These are phyloP conservation scores for Upupa epops DNA, from an alignment of 2,113 vertebrate genomes.

Conservation along the genomic window DNA sequence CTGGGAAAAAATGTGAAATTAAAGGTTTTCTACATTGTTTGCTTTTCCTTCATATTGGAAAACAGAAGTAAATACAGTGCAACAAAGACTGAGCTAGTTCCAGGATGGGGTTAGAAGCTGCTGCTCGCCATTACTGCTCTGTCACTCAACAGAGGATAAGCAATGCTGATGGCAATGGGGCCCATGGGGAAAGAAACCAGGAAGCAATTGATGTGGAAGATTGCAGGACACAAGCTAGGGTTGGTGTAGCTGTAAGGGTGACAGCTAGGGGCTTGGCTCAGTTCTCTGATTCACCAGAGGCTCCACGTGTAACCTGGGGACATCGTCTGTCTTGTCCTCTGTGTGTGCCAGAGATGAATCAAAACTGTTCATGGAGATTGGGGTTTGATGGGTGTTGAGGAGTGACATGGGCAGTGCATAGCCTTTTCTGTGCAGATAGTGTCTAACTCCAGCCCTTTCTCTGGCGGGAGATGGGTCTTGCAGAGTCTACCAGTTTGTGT, in stretches of 20 bases:
- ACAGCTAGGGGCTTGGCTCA: neutral
- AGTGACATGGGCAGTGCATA: neutral
- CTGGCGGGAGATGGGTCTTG: neutral
- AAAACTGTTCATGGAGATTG: neutral
- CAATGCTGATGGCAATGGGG: neutral
- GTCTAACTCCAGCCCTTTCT: neutral
- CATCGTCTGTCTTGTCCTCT: neutral
- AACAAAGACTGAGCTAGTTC: neutral
- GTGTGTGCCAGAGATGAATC: neutral
- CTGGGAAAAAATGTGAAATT: slow-evolving; percentile 62
- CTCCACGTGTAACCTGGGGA: neutral
- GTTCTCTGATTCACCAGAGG: neutral
- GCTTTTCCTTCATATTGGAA: slow-evolving; percentile 71
- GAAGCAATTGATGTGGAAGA: neutral
- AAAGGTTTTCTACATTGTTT: slow-evolving; percentile 72
- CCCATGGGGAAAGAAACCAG: neutral
- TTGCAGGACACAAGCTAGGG: neutral
- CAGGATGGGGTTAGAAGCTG: neutral
- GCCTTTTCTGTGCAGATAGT: neutral
- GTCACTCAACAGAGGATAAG: neutral
- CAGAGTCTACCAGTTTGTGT: neutral
- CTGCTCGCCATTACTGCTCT: neutral
- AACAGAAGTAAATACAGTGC: slow-evolving; percentile 30
- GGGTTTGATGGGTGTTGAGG: neutral
- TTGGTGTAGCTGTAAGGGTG: neutral